Base-by-base conservation (phyloP, 2,113 vertebrate species). In the Baryphthengus martii region DNA sequence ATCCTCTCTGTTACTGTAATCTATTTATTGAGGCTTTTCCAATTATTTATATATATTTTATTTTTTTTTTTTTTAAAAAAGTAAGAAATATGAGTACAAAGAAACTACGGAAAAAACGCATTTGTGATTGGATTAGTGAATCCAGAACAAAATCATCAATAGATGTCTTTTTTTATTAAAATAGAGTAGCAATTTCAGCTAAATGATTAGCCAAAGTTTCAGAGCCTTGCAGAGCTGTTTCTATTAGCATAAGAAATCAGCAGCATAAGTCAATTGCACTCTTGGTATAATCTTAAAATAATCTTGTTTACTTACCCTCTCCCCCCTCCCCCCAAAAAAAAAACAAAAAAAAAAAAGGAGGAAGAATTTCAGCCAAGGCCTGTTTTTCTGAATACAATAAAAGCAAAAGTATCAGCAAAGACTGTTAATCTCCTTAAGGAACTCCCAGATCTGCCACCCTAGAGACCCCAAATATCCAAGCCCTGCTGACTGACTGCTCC, bases 101-200 rank as follows among this genome's bases (percentile, higher is more conserved):
- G 47, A 65, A 94, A 94, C 65, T 77, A 93, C 72, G 78, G 59
- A 92, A 31, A 80, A 94, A 91, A 86, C 37, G 31, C 66, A 85
- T 88, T 75, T 82, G 49, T 95, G 74, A 94, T 92, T 79, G 70
- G 81, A 95, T 95, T 91, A 92, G 79, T 61, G 61, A 95, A 93
- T 92, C 65, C 72, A 96, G 68, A 94, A 90, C 39, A 94, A 91
- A 94, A 88, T 74, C 59, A 90, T 95, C 75, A 93, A 92, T 95
- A 92, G 79, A 81, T 67, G 85, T 90, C 76, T 78, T 92, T 90
- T 90, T 75, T 86, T 94, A 96, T 97, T 95, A 92, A 96, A 94
- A 90, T 24, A 84, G 39, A 90, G 33, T 52, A 77, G 70, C 61
- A 92, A 88, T 95, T 96, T 80, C 58, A 24, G 31, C 24, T 88